Evolutionary conservation across 2,113 vertebrate species (phyloP), one percentile per base, ranked within the genome.

Genomic region (Macquaria australasica): DNA sequence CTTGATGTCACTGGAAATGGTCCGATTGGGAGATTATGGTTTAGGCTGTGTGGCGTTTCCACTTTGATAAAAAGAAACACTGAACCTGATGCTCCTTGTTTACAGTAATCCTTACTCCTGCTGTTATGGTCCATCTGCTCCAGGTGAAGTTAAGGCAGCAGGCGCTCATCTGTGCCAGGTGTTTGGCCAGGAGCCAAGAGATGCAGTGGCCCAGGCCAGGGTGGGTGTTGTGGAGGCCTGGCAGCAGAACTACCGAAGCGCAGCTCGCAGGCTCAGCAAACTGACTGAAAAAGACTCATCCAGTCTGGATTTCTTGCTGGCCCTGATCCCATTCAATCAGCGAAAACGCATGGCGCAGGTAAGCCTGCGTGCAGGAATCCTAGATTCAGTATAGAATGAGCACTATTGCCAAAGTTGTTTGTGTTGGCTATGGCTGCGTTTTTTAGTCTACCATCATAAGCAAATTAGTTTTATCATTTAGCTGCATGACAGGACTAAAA

Each of bases 221-320:
- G 80, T 95, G 23, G 97, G 97, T 10, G 93, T 98, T 85, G 94
- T 98, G 62, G 95, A 93, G 77, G 93, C 97, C 88, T 97, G 96
- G 95, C 93, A 86, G 55, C 95, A 96, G 72, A 96, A 95, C 0
- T 28, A 93, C 82, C 23, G 71, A 3, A 89, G 77, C 0, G 96
- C 97, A 1, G 93, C 94, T 8, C 91, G 25, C 50, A 93, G 95
- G 0, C 94, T 99, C 83, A 96, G 97, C 86, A 56, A 67, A 79
- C 93, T 99, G 60, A 95, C 96, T 0, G 95, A 96, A 80, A 96
- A 86, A 21, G 96, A 98, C 43, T 63, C 94, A 5, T 45, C 69
- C 20, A 92, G 94, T 43, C 70, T 98, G 63, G 80, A 85, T 11
- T 97, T 96, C 84, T 93, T 99, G 41, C 90, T 99, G 82, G 82